Base-by-base conservation (phyloP, 2,888 invertebrate species). In the Diabrotica balteata region DNA sequence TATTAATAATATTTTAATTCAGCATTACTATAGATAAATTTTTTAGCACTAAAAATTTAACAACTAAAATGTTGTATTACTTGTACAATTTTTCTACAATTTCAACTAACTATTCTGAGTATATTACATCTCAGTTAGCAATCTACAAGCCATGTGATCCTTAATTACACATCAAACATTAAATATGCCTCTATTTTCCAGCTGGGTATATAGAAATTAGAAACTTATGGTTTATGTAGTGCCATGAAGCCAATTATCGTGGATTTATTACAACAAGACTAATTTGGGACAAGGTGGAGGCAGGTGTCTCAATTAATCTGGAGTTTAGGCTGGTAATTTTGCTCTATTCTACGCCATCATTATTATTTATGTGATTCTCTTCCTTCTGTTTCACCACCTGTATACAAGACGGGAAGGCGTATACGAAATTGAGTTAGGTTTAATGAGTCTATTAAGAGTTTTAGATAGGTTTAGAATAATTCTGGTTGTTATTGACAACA, bases 231-330 rank as follows among this genome's bases (percentile, higher is more conserved):
- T 79, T 81, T 78, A 81, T 79, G 77, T 77, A 80, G 77, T 80
- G 77, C 77, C 76, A 75, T 76, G 77, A 73, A 80, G 79, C 81
- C 81, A 83, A 83, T 84, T 83, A 83, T 82, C 82, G 78, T 78
- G 82, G 83, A 84, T 83, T 84, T 84, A 84, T 83, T 79, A 74
- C 80, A 77, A 77, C 78, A 73, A 73, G 77, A 79, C 81, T 82
- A 81, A 82, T 82, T 82, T 80, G 79, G 80, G 81, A 81, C 78
- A 78, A 79, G 79, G 80, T 77, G 79, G 79, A 75, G 77, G 79
- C 82, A 82, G 82, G 81, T 81, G 81, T 79, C 77, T 68, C 79
- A 80, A 80, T 81, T 80, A 81, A 78, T 77, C 74, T 77, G 72
- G 77, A 79, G 77, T 79, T 77, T 79, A 76, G 78, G 76, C 76